Evolutionary conservation across 30 jellyfish, hydroid and myxozoan genomes (phyloP), one percentile per base, ranked within the genome.

Genomic region (Aurelia coerulea): DNA sequence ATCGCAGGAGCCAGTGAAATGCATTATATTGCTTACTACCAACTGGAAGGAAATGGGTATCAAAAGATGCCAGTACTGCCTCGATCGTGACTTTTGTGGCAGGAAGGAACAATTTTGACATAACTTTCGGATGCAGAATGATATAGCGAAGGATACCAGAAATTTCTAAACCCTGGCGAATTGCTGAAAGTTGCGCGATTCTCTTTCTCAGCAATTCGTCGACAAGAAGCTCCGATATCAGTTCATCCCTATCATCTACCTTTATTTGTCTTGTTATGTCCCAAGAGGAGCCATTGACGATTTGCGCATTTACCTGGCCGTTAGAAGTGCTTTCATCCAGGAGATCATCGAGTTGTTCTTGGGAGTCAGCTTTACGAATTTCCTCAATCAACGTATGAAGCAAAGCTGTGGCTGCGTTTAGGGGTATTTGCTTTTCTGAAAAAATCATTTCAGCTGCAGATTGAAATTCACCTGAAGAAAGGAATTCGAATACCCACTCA

Each of bases 211-310:
- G 50, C 46, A 73, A 51, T 67, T 73, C 83, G 17, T 73, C 83
- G 29, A 73, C 58, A 19, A 41, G 46, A 2, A 73, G 39, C 54
- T 73, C 83, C 29, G 70, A 39, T 41, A 73, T 73, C 68, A 73
- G 69, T 41, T 46, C 83, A 49, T 51, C 50, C n/a, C 83, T 41
- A 31, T 49, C 69, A 4, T 73, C 49, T 31, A 51, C 70, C 3
- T n/a, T 49, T 13, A 41, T 73, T 12, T 5, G 37, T 51, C 50
- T n/a, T 2, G 80, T 70, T 32, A 70, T 70, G 80, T 70, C 80
- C 80, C 80, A 70, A 23, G 80, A 70, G 32, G 80, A 70, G 59
- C 80, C 33, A 39, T 70, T 70, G 2, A 70, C 80, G 51, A 70
- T 70, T 31, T 70, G 80, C 4, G 62, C 62, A 37, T 70, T 70